These are phyloP conservation scores for Artemia franciscana DNA, from an alignment of 1,140 invertebrate genomes.

Conservation along the genomic window DNA sequence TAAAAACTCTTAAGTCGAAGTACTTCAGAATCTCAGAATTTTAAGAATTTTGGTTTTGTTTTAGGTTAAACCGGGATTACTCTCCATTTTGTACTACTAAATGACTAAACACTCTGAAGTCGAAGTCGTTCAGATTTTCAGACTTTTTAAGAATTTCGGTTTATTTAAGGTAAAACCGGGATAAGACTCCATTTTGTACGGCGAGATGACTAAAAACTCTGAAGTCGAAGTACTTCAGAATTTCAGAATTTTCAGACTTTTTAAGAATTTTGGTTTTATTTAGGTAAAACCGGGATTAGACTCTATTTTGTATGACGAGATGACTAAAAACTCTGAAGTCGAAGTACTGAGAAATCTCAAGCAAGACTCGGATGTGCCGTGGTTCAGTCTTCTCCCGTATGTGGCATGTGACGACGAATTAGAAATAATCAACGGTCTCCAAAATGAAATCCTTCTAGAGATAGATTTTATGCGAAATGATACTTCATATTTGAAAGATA, in stretches of 20 bases:
- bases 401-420: constrained; percentile 24
- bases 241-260: no score
- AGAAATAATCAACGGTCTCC: not conserved
- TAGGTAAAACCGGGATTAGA: not conserved
- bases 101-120: no score
- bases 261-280: no score
- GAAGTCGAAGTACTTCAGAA: no score
- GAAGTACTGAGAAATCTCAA: not conserved
- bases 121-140: no score
- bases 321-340: constrained; percentile 4
- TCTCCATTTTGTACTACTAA: no score
- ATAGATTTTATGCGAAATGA: not conserved
- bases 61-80: no score
- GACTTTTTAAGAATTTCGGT: no score
- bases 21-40: not conserved
- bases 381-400: constrained; percentile 35
- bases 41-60: no score
- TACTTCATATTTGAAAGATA: not conserved
- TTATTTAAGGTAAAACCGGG: no score
- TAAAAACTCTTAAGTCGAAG: constrained; percentile 3
- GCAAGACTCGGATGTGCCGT: constrained; percentile 18
- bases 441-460: not conserved
- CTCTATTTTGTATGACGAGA: not conserved
- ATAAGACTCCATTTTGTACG: no score
- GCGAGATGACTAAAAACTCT: no score